phyloP scores from a whole-genome alignment of 2,113 vertebrate species.

The Microtus richardsoni region DNA sequence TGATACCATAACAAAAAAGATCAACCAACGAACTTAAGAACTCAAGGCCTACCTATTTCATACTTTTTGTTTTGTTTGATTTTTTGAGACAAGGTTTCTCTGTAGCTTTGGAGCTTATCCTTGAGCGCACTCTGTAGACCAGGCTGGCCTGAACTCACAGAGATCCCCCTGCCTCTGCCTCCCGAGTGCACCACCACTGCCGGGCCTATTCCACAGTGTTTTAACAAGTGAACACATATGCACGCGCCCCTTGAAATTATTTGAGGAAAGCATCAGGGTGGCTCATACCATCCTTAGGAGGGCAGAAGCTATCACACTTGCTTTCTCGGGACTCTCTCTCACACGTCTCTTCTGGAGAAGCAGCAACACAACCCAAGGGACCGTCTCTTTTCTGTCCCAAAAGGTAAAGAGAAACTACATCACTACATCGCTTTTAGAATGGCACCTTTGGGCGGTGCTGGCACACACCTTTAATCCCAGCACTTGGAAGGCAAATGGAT shows the following conservation, averaged over 20 bases:
- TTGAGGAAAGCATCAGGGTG: neutral
- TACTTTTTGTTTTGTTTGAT: no score
- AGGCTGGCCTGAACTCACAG: no score
- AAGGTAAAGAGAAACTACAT: neutral
- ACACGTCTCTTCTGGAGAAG: neutral
- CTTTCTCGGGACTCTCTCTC: neutral
- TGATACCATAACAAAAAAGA: conserved; percentile 1
- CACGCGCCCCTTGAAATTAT: neutral
- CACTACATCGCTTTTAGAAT: neutral
- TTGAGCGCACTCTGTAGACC: no score
- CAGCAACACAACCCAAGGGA: neutral
- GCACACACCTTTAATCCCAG: neutral
- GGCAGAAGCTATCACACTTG: neutral
- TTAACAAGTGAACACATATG: neutral
- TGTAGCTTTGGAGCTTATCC: no score
- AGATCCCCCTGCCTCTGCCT: no score
- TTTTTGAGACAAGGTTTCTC: no score
- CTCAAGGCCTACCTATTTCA: neutral
- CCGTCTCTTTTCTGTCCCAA: neutral
- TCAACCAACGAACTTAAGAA: neutral
- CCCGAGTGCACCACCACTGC: no score
- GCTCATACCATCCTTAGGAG: neutral
- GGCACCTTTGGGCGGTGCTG: neutral
- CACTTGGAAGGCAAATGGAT: neutral
- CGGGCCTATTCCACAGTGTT: neutral